These are phyloP conservation scores for Drosophila bipectinata DNA, from an alignment of 1,140 invertebrate species.

Conservation along the genomic window DNA sequence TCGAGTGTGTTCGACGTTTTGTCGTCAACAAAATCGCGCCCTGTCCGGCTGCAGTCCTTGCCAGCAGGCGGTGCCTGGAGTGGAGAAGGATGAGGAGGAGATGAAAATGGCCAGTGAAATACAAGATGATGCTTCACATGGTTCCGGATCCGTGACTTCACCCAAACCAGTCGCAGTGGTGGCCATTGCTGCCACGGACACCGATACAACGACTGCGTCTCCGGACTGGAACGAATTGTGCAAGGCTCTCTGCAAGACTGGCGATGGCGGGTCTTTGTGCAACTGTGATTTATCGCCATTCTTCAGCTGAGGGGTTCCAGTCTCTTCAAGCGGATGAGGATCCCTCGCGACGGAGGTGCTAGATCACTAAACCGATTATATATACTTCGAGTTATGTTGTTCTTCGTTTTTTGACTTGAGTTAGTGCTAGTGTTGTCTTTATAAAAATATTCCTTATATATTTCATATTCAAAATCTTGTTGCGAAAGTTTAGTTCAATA, in stretches of 20 bases:
- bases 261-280: slow-evolving; percentile 85
- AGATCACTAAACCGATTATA: slow-evolving; percentile 59
- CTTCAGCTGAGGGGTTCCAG: slow-evolving; percentile 44
- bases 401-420: slow-evolving; percentile 58
- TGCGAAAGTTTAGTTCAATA: slow-evolving; percentile 70
- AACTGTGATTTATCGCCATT: slow-evolving; percentile 85
- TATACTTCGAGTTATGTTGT: slow-evolving; percentile 62
- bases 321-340: slow-evolving; percentile 23
- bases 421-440: slow-evolving; percentile 78
- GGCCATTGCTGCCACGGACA: slow-evolving; percentile 11
- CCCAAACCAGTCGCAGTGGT: slow-evolving; percentile 2
- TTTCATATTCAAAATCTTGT: slow-evolving; percentile 61
- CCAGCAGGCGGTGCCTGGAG: slow-evolving; percentile 45
- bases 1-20: slow-evolving; percentile 65
- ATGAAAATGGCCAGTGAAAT: slow-evolving; percentile 45
- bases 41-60: slow-evolving; percentile 73
- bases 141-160: slow-evolving; percentile 33
- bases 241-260: slow-evolving; percentile 84
- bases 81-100: slow-evolving; percentile 13
- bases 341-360: slow-evolving; percentile 34
- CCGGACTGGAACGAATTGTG: slow-evolving; percentile 85
- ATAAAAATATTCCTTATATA: slow-evolving; percentile 45
- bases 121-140: slow-evolving; percentile 57
- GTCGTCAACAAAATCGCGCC: slow-evolving; percentile 48
- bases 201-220: slow-evolving; percentile 15